These are phyloP conservation scores for Napeogenes sylphis DNA, from an alignment of 2,888 invertebrate genomes.

Conservation along the genomic window DNA sequence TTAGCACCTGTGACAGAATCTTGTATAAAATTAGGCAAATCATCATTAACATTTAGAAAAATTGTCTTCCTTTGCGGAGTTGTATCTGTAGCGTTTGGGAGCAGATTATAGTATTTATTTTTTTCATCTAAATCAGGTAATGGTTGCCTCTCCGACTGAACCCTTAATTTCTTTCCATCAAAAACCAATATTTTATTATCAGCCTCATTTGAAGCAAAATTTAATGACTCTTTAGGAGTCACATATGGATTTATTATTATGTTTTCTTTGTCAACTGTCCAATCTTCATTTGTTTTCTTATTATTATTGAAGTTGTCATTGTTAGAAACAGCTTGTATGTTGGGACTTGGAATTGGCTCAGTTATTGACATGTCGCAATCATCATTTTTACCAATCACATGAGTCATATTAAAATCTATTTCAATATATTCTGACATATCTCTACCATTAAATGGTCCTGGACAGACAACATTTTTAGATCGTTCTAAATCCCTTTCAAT, in stretches of 20 bases:
- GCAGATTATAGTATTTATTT: constrained; percentile 35
- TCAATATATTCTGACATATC: constrained; percentile 60
- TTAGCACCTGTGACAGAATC: neutral
- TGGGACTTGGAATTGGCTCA: constrained; percentile 53
- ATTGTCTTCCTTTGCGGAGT: constrained; percentile 52
- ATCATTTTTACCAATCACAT: constrained; percentile 40
- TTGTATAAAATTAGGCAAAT: constrained; percentile 54
- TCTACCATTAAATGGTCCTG: constrained; percentile 39
- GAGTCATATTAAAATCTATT: constrained; percentile 59
- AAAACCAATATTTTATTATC: constrained; percentile 59
- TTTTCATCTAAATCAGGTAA: constrained; percentile 31
- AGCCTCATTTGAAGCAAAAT: constrained; percentile 54
- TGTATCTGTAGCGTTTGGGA: constrained; percentile 17
- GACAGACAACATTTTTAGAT: constrained; percentile 37
- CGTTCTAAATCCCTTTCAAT: constrained; percentile 52
- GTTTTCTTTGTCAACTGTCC: constrained; percentile 64
- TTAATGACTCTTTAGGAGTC: constrained; percentile 46
- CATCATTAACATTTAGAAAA: constrained; percentile 53
- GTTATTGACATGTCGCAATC: constrained; percentile 67
- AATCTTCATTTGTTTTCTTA: constrained; percentile 42
- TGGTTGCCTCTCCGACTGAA: constrained; percentile 42
- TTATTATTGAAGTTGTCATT: constrained; percentile 33
- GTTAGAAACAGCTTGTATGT: constrained; percentile 50
- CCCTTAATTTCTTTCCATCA: constrained; percentile 58
- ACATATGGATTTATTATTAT: constrained; percentile 59